A percentile compares a stretch with the other conserved stretches of the same genome.
Conservation (phyloP, 2,888 invertebrate species). For the Molanna angustata region DNA sequence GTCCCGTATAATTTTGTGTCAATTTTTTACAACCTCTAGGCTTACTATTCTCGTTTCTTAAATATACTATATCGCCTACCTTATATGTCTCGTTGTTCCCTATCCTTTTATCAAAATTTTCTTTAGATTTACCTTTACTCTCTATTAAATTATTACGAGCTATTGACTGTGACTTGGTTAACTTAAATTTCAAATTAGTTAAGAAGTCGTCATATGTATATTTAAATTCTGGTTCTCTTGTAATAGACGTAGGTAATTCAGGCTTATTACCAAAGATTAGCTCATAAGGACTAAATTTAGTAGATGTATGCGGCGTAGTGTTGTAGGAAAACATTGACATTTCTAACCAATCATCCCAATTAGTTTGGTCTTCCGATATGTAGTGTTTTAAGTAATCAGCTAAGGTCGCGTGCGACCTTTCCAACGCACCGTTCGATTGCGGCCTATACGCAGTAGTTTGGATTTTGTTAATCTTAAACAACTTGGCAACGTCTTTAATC, state of each 20-base stretch:
- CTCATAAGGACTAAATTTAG: conserved; percentile 36
- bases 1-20: conserved; percentile 26
- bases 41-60: conserved; percentile 20
- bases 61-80: conserved; percentile 31
- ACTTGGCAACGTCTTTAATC: conserved; percentile 35
- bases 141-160: conserved; percentile 33
- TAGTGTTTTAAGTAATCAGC: conserved; percentile 37
- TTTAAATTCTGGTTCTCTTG: conserved; percentile 32
- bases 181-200: conserved; percentile 23
- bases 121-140: conserved; percentile 34
- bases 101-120: conserved; percentile 30
- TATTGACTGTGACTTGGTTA: conserved; percentile 33
- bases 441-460: conserved; percentile 37
- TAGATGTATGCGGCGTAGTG: conserved; percentile 35
- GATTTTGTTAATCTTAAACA: conserved; percentile 37
- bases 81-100: conserved; percentile 25
- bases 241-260: conserved; percentile 31
- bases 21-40: conserved; percentile 27
- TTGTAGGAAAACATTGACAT: conserved; percentile 37
- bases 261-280: conserved; percentile 35
- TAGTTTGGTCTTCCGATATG: conserved; percentile 34
- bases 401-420: conserved; percentile 37
- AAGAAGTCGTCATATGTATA: conserved; percentile 36
- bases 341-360: conserved; percentile 38
- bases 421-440: conserved; percentile 37